Conservation (phyloP, 2,113 vertebrate genomes). For the Thunnus thynnus region DNA sequence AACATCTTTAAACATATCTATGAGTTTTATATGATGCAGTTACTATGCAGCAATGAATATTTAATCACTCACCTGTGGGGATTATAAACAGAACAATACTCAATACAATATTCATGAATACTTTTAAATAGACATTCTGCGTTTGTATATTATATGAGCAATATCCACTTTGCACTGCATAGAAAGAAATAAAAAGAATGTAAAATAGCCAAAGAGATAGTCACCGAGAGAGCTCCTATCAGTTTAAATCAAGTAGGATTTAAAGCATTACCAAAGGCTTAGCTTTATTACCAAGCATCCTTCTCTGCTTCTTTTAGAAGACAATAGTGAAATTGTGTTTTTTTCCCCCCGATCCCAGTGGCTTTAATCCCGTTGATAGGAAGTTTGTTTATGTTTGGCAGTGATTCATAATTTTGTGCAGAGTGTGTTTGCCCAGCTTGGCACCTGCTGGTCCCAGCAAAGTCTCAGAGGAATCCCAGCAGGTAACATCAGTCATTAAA, state of each 20-base stretch:
- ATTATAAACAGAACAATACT: slow-evolving; percentile 59
- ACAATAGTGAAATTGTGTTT: slow-evolving; percentile 37
- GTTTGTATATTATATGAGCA: slow-evolving; percentile 3
- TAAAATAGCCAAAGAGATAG: slow-evolving; percentile 6
- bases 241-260: slow-evolving; percentile 53
- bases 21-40: slow-evolving; percentile 26
- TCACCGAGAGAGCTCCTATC: slow-evolving; percentile 34
- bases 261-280: slow-evolving; percentile 33
- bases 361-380: slow-evolving; percentile 34
- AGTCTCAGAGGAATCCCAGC: slow-evolving; percentile 29
- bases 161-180: slow-evolving; percentile 8
- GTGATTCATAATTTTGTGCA: slow-evolving; percentile 64
- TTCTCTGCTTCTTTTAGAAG: slow-evolving; percentile 20
- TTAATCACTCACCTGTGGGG: slow-evolving; percentile 58
- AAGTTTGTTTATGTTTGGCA: slow-evolving; percentile 50
- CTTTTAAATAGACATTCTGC: slow-evolving; percentile 44
- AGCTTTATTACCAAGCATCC: slow-evolving; percentile 43
- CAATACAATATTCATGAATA: slow-evolving; percentile 61
- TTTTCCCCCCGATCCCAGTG: slow-evolving; percentile 48
- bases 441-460: slow-evolving; percentile 13
- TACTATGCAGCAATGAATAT: slow-evolving; percentile 52
- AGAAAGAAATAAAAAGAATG: slow-evolving; percentile 14
- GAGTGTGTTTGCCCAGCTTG: not conserved
- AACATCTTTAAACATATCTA: slow-evolving; percentile 1
- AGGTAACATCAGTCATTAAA: slow-evolving; percentile 3